Percentiles rank a stretch among this genome's conserved stretches.
These are phyloP conservation scores for Drosophila pseudoananassae DNA, from an alignment of 1,140 invertebrate genomes.

Conservation along the genomic window DNA sequence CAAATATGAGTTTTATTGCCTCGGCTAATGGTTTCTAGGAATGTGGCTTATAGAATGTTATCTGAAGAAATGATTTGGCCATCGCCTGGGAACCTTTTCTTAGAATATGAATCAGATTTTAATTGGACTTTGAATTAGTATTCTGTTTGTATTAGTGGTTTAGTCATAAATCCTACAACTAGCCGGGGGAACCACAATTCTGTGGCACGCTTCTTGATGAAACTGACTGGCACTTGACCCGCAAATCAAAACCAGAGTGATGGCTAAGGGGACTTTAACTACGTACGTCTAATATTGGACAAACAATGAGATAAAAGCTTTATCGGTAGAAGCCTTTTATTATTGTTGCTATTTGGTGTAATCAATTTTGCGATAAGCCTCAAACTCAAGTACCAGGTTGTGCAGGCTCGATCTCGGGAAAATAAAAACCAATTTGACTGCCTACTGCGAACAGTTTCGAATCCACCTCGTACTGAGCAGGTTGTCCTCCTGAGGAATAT, in stretches of 20 bases:
- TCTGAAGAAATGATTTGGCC: neutral
- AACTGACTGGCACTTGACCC: neutral
- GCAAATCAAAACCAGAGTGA: neutral
- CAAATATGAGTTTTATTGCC: neutral
- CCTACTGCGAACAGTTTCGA: constrained; percentile 15
- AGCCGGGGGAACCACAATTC: neutral
- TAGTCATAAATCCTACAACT: neutral
- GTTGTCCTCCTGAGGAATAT: constrained; percentile 2
- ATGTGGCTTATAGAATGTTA: neutral
- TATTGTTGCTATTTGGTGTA: neutral
- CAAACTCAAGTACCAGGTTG: constrained; percentile 8
- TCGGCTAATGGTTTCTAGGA: neutral
- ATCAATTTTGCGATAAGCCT: constrained; percentile 10
- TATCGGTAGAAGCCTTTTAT: constrained; percentile 10
- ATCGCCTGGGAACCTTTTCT: neutral
- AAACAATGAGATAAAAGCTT: constrained; percentile 15
- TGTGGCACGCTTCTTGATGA: neutral
- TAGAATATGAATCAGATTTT: constrained; percentile 1
- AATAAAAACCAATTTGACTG: constrained; percentile 19
- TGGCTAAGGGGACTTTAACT: neutral
- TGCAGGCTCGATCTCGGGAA: neutral
- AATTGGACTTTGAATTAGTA: neutral
- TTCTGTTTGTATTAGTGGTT: neutral
- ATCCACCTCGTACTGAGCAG: constrained; percentile 9
- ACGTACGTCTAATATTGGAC: neutral